Evolutionary conservation across 2,797 vertebrate species (phyloP), one percentile per base, ranked within the genome.

Genomic region (Bovichtus diacanthus): DNA sequence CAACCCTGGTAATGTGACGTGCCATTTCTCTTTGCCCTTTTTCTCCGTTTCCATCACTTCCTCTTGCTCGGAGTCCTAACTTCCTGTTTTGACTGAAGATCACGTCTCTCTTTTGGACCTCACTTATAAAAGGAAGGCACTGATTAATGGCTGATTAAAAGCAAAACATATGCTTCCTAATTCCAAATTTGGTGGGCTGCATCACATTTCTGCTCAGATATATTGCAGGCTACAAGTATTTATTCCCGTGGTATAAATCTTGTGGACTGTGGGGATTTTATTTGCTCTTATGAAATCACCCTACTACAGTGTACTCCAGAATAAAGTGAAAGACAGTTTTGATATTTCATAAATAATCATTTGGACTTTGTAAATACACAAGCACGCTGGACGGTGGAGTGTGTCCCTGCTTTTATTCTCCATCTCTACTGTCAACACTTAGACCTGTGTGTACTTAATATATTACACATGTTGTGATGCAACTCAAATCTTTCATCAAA

Each of bases 1-100:
- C 4, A 76, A 59, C 56, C 49, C 6, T 27, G 43, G 6, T 49
- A 66, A 85, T 64, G n/a, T 54, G 59, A 69, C 1, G 6, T 56
- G 16, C 15, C 6, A 39, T 64, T 78, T 53, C 38, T 41, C n/a
- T 64, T 36, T 65, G 18, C 23, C 49, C 11, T 49, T 65, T 56
- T 21, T 46, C 38, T 59, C 44, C 11, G 19, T 66, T 61, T 13
- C 13, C 29, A 15, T 58, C 25, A n/a, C 23, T 44, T 66, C 12
- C 36, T 62, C 44, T 43, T 0, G 2, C 25, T 16, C 58, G 16
- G 31, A 34, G 6, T 34, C 31, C 31, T 34, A 31, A 49, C 9
- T 7, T 23, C 1, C 11, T 16, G 5, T 58, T 53, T 50, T 19
- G 53, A 6, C 47, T 54, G 13, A 25, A 49, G 25, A 55, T 69